A percentile compares a stretch with the other conserved stretches of the same genome.
Evolutionary conservation across 2,888 invertebrate species (phyloP).

Genomic region (Drosophila atroscutellata): DNA sequence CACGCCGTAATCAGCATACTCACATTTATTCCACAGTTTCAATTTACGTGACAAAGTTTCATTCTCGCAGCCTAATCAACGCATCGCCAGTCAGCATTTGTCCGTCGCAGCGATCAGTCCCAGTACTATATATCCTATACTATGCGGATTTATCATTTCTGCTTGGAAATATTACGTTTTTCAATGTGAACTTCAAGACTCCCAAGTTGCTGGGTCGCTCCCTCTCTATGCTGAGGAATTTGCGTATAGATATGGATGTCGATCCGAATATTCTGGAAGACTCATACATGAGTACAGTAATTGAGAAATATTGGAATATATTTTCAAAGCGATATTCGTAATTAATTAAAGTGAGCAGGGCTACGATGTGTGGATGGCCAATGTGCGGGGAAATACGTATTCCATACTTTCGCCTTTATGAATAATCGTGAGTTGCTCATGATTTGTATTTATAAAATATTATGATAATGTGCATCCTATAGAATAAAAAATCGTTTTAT

Average conservation of each 20-base stretch:
- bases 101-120: conserved; percentile 33
- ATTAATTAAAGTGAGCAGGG: conserved; percentile 86
- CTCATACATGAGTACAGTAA: conserved; percentile 76
- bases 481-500: neutral
- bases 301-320: conserved; percentile 7
- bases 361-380: conserved; percentile 93
- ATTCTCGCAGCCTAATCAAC: conserved; percentile 47
- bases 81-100: conserved; percentile 66
- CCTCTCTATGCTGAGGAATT: conserved; percentile 22
- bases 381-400: conserved; percentile 90
- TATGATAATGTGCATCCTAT: neutral
- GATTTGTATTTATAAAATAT: neutral
- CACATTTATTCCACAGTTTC: conserved; percentile 26
- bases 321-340: neutral
- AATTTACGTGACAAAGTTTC: conserved; percentile 52
- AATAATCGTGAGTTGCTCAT: neutral
- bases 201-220: conserved; percentile 52
- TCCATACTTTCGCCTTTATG: conserved; percentile 67
- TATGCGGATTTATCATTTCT: conserved; percentile 57
- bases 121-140: neutral
- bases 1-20: conserved; percentile 26
- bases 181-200: conserved; percentile 66
- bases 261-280: conserved; percentile 81
- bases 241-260: conserved; percentile 48
- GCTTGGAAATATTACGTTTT: conserved; percentile 70